Base-by-base conservation (phyloP, 2,888 invertebrate species). In the Dolichomitus sp. region DNA sequence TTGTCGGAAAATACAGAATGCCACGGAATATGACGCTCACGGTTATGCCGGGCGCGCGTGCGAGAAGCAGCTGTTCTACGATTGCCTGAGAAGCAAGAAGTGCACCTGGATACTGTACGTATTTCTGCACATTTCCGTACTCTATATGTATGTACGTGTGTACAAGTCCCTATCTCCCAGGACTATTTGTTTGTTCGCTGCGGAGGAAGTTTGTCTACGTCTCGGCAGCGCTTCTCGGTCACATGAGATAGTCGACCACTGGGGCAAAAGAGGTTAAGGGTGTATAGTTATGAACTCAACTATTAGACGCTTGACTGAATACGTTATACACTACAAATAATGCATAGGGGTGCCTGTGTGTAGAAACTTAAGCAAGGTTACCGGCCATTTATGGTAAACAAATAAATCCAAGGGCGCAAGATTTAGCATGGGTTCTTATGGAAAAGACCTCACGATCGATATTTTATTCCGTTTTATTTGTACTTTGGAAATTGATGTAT, bases 161-260 rank as follows among this genome's bases (percentile, higher is more conserved):
- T n/a, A 42, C 27, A 9, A 19, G 9, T 30, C 17, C 45, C 45
- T 17, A 6, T 33, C 68, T 48, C 68, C 23, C 57, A 17, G 27
- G 27, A 17, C 30, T 57, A 70, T 72, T 57, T 40, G 69, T 70
- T 70, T 70, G 70, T 6, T 59, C 59, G 37, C 3, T 59, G 19
- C 45, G 57, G 42, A 57, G 70, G 70, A 72, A 72, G 59, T 72
- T 72, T 59, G 70, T 57, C 37, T 4, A 19, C 9, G 61, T 61
- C 19, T 4, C 33, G 33, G 5, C 33, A 17, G 17, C 33, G 27
- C 23, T 5, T 27, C 27, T 27, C 27, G 54, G 54, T 54, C 54
- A 14, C 52, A 19, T 23, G 23, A 14, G 23, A 27, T 54, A 4
- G 54, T 23, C 27, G 14, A 27, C 27, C 27, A 14, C 14, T 27